Conservation (phyloP, 2,797 vertebrate genomes). For the Myotis findleyi region DNA sequence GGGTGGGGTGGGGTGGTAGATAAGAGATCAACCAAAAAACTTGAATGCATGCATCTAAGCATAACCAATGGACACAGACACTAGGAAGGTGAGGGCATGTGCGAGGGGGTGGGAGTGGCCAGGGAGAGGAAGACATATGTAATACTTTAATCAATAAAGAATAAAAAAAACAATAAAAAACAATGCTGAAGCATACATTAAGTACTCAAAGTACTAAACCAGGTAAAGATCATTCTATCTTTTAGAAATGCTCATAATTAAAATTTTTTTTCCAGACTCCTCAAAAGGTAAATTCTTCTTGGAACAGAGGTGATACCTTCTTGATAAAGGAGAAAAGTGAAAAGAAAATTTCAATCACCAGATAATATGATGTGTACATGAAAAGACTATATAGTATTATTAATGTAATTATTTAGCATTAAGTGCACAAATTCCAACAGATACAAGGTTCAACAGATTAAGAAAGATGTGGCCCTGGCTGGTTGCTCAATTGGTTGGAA, state of each 20-base stretch:
- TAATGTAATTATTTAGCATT: constrained; percentile 45
- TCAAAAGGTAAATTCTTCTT: constrained; percentile 43
- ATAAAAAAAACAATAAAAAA: too few relatives aligned
- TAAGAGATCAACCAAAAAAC: too few relatives aligned
- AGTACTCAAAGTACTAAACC: background rate
- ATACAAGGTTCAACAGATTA: background rate
- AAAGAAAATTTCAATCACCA: constrained; percentile 23
- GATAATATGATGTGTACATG: background rate
- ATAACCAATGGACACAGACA: too few relatives aligned
- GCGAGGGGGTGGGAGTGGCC: too few relatives aligned
- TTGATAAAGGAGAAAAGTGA: constrained; percentile 9
- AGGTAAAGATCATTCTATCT: background rate
- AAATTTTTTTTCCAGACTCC: background rate
- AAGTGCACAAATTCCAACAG: constrained; percentile 19
- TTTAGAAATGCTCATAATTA: constrained; percentile 49
- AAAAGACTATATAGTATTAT: background rate
- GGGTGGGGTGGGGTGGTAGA: too few relatives aligned
- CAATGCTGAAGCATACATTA: background rate
- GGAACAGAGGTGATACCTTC: background rate
- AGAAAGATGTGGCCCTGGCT: background rate
- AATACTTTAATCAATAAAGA: too few relatives aligned
- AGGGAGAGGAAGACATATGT: too few relatives aligned
- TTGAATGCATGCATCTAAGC: too few relatives aligned
- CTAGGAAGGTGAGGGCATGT: too few relatives aligned
- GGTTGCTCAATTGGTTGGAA: background rate